Evolutionary conservation across 2,888 invertebrate genomes (phyloP), one percentile per base, ranked within the genome.

Genomic region (Nezara viridula): DNA sequence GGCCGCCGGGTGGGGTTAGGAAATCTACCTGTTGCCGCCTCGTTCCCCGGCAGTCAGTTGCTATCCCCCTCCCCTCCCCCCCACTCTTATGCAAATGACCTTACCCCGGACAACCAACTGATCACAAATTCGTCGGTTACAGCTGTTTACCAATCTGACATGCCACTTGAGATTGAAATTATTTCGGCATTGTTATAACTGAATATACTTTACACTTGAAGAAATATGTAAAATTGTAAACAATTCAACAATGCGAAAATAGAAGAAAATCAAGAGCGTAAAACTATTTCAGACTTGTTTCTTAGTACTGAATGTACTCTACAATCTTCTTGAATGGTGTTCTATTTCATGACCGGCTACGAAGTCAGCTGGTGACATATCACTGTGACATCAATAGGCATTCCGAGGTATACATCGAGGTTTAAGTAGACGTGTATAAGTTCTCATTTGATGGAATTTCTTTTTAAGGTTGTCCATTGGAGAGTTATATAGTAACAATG

Each of bases 1-100:
- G 86, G 86, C 32, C 86, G 49, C 47, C 49, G 66, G 66, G 66
- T 66, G 66, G 32, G 66, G 66, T 66, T 66, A 66, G 66, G 66
- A 66, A 66, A 66, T 66, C 66, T 66, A 66, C 66, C 66, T 66
- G 66, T 66, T 66, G 32, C 60, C 60, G 10, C 14, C 60, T 60
- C 60, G 9, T 55, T 55, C 55, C 50, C 60, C 60, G 24, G 55
- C 55, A 55, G 55, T 55, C 55, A 7, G 6, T 55, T 24, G 7
- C n/a, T 55, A 52, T 16, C 50, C 21, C 50, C n/a, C n/a, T n/a
- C 60, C 27, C 60, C 32, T 12, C 19, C 66, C 32, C 32, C 32
- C 66, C 6, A 0, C 32, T 32, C 66, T 66, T 66, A 66, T 66
- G 66, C 32, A 66, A 66, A 66, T 66, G 66, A 66, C 66, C 66